Percentiles rank a stretch among this genome's conserved stretches.
phyloP scores from a whole-genome alignment of 1,140 invertebrate species.

The Dysdera silvatica region DNA sequence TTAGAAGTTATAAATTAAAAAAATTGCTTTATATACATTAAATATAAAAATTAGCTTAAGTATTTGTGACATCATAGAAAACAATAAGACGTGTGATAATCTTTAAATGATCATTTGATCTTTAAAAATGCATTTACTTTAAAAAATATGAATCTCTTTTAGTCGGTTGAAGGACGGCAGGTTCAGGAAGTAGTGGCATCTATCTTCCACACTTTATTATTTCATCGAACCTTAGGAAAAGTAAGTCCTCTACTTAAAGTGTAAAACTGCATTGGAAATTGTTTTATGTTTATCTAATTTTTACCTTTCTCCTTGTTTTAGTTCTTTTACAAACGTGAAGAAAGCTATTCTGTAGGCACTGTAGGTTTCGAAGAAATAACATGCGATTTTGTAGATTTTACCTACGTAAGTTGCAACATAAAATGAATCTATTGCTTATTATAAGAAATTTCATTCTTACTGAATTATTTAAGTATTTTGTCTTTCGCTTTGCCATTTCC shows the following conservation, averaged over 20 bases:
- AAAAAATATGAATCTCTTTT: too few species aligned
- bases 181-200: slow-evolving; percentile 88
- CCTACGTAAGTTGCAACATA: slow-evolving; percentile 64
- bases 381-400: slow-evolving; percentile 95
- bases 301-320: slow-evolving; percentile 30
- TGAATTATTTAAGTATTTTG: too few species aligned
- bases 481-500: too few species aligned
- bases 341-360: slow-evolving; percentile 87
- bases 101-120: too few species aligned
- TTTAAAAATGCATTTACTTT: too few species aligned
- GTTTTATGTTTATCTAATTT: not conserved
- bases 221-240: slow-evolving; percentile 88
- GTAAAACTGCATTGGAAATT: not conserved
- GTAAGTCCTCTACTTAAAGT: slow-evolving; percentile 37
- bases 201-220: slow-evolving; percentile 90
- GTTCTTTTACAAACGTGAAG: slow-evolving; percentile 87
- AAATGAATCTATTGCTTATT: slow-evolving; percentile 1
- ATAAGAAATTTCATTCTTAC: not conserved
- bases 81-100: too few species aligned
- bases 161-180: slow-evolving; percentile 66
- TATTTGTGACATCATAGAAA: too few species aligned
- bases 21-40: too few species aligned
- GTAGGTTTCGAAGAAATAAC: slow-evolving; percentile 91
- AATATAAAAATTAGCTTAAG: too few species aligned
- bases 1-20: too few species aligned